Evolutionary conservation across 2,113 vertebrate genomes (phyloP).

Genomic region (Vombatus ursinus): DNA sequence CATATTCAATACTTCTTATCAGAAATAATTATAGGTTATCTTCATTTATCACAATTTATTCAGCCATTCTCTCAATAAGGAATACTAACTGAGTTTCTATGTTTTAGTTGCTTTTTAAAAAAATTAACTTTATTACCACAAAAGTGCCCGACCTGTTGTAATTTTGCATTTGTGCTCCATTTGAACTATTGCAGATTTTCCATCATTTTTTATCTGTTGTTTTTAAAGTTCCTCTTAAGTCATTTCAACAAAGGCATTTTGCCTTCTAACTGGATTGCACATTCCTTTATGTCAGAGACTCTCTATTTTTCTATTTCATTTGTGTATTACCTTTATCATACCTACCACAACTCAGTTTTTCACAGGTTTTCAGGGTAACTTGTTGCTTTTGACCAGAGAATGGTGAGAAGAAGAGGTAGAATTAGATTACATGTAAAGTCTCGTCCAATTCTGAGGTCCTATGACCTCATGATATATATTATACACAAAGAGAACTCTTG

Average conservation of each 20-base stretch:
- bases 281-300: background rate
- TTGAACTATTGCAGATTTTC: background rate
- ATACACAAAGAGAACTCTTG: background rate
- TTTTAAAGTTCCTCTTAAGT: constrained; percentile 2
- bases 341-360: background rate
- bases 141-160: background rate
- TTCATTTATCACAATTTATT: background rate
- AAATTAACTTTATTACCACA: background rate
- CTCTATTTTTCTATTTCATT: background rate
- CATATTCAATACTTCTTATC: background rate
- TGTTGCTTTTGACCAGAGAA: background rate
- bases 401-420: background rate
- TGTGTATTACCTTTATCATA: background rate
- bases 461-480: background rate
- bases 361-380: background rate
- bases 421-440: background rate
- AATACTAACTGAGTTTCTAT: background rate
- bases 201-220: constrained; percentile 10
- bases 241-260: background rate
- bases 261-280: background rate
- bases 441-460: background rate
- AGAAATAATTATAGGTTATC: background rate
- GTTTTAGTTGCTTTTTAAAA: background rate
- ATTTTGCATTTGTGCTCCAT: background rate
- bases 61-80: background rate